These are phyloP conservation scores for Beaufortia kweichowensis DNA, from an alignment of 2,113 vertebrate genomes.

Conservation along the genomic window DNA sequence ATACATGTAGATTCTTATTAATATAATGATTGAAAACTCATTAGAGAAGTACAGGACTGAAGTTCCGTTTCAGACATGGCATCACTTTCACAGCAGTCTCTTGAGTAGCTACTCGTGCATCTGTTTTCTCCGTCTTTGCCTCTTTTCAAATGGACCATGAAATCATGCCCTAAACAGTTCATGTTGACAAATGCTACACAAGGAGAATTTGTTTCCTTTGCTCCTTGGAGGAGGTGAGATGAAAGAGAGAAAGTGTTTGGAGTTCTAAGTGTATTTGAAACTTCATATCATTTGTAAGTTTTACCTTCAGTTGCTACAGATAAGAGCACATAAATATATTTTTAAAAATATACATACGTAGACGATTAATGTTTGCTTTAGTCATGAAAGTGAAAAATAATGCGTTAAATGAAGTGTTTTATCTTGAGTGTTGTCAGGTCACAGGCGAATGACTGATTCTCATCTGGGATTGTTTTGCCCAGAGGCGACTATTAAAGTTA, in stretches of 20 bases:
- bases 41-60: conserved; percentile 38
- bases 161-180: conserved; percentile 41
- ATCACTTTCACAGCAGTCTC: conserved; percentile 39
- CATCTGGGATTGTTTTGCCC: conserved; percentile 1
- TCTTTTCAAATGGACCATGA: conserved; percentile 56
- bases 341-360: neutral
- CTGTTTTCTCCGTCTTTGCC: conserved; percentile 42
- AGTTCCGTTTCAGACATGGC: conserved; percentile 49
- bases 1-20: neutral
- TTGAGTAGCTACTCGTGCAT: conserved; percentile 1
- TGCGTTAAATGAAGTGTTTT: neutral
- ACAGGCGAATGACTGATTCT: conserved; percentile 1
- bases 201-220: conserved; percentile 17
- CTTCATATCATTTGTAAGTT: neutral
- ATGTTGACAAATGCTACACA: conserved; percentile 30
- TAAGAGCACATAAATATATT: neutral
- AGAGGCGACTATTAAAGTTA: neutral
- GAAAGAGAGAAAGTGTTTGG: neutral
- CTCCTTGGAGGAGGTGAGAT: neutral
- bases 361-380: neutral
- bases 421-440: neutral
- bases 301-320: neutral
- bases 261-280: neutral
- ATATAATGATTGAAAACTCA: neutral
- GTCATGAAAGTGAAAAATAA: neutral